Percentiles rank a stretch among this genome's conserved stretches.
These are phyloP conservation scores for Hippoglossus hippoglossus DNA, from an alignment of 2,797 vertebrate genomes.

Conservation along the genomic window DNA sequence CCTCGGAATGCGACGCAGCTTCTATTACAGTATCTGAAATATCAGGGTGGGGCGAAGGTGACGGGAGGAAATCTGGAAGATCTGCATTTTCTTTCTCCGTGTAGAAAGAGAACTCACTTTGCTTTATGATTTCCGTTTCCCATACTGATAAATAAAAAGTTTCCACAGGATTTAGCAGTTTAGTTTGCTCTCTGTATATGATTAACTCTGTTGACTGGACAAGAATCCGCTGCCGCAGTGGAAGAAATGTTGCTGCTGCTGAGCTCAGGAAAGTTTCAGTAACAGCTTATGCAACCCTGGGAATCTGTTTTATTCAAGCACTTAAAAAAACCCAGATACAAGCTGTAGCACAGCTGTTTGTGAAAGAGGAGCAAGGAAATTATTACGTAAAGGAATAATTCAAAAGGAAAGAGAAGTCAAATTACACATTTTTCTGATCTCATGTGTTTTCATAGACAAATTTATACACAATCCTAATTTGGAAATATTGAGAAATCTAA, in stretches of 20 bases:
- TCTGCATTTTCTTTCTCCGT: too few relatives aligned
- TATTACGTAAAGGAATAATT: conserved; percentile 8
- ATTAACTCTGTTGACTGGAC: conserved; percentile 19
- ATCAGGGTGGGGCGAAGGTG: too few relatives aligned
- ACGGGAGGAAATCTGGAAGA: too few relatives aligned
- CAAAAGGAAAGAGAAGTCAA: neutral
- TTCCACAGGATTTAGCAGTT: conserved; percentile 6
- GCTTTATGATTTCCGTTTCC: neutral
- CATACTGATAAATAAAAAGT: conserved; percentile 25
- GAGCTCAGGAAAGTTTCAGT: conserved; percentile 33
- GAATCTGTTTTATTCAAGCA: conserved; percentile 12
- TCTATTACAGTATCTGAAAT: too few relatives aligned
- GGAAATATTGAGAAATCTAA: neutral
- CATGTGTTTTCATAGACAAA: too few relatives aligned
- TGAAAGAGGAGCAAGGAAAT: conserved; percentile 2
- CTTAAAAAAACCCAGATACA: neutral
- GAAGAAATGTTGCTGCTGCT: conserved; percentile 30
- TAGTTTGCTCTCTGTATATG: neutral
- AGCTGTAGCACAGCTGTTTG: conserved; percentile 22
- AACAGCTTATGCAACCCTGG: conserved; percentile 21
- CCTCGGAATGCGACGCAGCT: too few relatives aligned
- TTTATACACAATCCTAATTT: too few relatives aligned
- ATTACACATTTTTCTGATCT: too few relatives aligned
- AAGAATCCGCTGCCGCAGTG: conserved; percentile 31
- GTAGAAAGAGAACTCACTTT: too few relatives aligned